A percentile compares a stretch with the other conserved stretches of the same genome.
Conservation (phyloP, 2,113 vertebrate genomes). For the Anser brachyrhynchus region DNA sequence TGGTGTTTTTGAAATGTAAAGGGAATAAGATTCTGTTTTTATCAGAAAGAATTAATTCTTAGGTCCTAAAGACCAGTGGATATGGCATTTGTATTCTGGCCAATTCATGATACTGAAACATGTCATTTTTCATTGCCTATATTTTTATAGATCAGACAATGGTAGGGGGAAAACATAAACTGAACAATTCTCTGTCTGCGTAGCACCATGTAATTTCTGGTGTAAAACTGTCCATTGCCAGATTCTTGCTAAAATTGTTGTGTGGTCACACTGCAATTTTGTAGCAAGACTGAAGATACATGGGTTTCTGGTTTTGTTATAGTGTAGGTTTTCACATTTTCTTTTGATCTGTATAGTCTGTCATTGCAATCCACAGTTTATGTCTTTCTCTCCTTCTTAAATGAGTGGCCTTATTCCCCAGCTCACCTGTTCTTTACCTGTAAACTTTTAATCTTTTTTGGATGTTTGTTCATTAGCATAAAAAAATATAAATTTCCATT, state of each 20-base stretch:
- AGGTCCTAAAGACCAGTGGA: background rate
- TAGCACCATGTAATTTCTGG: background rate
- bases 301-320: background rate
- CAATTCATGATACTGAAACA: background rate
- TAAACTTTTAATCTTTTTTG: background rate
- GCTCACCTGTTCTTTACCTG: background rate
- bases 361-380: background rate
- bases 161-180: background rate
- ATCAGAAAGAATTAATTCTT: background rate
- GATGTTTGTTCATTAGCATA: background rate
- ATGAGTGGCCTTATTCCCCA: background rate
- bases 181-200: background rate
- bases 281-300: accelerated
- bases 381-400: background rate
- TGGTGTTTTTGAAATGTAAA: background rate
- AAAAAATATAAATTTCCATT: background rate
- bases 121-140: background rate
- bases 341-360: background rate
- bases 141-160: background rate
- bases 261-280: background rate
- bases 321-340: background rate
- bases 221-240: background rate
- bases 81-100: background rate
- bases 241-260: background rate
- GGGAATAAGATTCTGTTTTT: background rate